phyloP scores from a whole-genome alignment of 2,113 vertebrate species.

The Sapajus apella region DNA sequence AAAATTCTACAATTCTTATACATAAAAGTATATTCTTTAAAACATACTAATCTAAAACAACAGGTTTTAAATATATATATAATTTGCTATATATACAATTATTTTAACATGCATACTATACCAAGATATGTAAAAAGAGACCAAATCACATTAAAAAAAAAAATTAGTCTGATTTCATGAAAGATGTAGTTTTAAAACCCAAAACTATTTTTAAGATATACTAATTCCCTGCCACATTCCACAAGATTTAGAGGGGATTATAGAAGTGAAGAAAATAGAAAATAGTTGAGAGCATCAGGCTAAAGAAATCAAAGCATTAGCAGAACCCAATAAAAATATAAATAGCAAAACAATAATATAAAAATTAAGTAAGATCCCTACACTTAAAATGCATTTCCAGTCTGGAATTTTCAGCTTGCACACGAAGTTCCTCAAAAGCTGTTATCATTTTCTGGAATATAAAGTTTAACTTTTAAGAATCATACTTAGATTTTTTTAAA shows the following conservation, averaged over 20 bases:
- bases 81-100: background rate
- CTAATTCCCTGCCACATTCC: conserved; percentile 1
- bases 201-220: conserved; percentile 32
- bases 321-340: conserved; percentile 45
- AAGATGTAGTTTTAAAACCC: conserved; percentile 6
- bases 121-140: conserved; percentile 37
- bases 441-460: conserved; percentile 87
- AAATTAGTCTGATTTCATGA: background rate
- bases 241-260: conserved; percentile 9
- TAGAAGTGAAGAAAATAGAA: background rate
- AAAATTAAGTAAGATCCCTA: conserved; percentile 75
- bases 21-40: background rate
- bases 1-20: conserved; percentile 26
- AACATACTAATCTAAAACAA: conserved; percentile 3
- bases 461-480: conserved; percentile 71
- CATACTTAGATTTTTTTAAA: conserved; percentile 46
- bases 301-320: conserved; percentile 25
- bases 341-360: background rate
- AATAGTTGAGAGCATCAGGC: conserved; percentile 32
- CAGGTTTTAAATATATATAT: background rate
- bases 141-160: conserved; percentile 35
- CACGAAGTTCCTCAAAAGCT: conserved; percentile 91
- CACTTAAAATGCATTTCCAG: conserved; percentile 87
- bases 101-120: conserved; percentile 12
- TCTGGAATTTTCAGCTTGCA: conserved; percentile 89